Conservation (phyloP, 2,888 invertebrate species). For the Drosophila ezoana region DNA sequence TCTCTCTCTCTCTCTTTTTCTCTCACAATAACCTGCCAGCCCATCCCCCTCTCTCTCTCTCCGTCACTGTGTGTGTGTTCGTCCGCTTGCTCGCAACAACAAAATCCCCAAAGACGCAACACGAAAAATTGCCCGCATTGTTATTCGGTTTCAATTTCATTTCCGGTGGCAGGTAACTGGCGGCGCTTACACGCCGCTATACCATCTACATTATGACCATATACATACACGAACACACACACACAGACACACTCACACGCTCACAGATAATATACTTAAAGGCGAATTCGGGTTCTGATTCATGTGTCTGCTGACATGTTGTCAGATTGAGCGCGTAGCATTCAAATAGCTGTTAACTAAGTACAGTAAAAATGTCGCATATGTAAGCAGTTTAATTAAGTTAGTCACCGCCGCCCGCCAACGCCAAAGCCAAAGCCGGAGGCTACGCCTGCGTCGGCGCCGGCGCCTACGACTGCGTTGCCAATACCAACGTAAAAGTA, state of each 20-base stretch:
- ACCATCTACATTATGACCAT: conserved; percentile 58
- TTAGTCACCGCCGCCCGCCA: conserved; percentile 30
- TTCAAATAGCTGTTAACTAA: conserved; percentile 59
- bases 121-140: conserved; percentile 52
- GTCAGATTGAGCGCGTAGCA: conserved; percentile 42
- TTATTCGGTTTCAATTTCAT: conserved; percentile 73
- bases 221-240: conserved; percentile 14
- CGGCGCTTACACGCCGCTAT: conserved; percentile 59
- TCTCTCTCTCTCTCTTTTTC: background rate
- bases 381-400: conserved; percentile 22
- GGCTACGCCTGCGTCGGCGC: background rate
- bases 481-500: conserved; percentile 19
- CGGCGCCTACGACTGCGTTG: background rate
- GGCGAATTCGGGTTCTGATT: conserved; percentile 46
- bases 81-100: conserved; percentile 21
- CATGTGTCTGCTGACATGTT: conserved; percentile 28
- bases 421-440: background rate
- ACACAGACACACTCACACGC: background rate
- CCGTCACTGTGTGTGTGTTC: background rate
- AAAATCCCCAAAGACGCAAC: conserved; percentile 38
- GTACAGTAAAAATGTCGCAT: conserved; percentile 25
- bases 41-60: background rate
- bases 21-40: background rate
- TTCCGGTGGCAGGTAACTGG: conserved; percentile 68
- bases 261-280: conserved; percentile 6